phyloP scores from a whole-genome alignment of 2,888 invertebrate genomes.

The Netelia virgata region DNA sequence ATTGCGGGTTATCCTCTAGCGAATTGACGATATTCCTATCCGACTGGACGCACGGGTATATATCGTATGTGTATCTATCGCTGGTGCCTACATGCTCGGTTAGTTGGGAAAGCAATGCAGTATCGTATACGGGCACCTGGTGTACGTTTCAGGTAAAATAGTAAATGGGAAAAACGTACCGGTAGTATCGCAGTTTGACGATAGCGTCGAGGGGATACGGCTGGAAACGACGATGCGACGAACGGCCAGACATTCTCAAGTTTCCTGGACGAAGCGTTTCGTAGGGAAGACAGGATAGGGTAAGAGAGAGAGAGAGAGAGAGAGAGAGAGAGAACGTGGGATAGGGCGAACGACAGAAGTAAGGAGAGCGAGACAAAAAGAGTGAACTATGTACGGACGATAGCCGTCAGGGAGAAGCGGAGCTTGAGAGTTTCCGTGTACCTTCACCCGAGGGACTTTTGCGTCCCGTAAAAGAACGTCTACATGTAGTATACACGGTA shows the following conservation, averaged over 20 bases:
- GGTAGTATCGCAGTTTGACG: conserved; percentile 25
- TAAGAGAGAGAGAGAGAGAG: not conserved
- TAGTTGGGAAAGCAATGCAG: not conserved
- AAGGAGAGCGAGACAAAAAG: conserved; percentile 8
- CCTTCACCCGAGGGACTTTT: conserved; percentile 23
- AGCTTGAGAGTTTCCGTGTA: conserved; percentile 34
- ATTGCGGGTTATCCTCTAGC: not conserved
- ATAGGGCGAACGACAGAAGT: not conserved
- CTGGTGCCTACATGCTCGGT: not conserved
- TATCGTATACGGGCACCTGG: conserved; percentile 49
- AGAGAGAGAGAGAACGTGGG: not conserved
- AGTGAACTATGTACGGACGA: conserved; percentile 4
- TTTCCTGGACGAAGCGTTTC: conserved; percentile 8
- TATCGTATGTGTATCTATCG: not conserved
- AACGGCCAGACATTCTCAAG: conserved; percentile 27
- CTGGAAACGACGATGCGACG: not conserved
- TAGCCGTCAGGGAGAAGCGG: conserved; percentile 35
- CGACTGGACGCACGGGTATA: not conserved
- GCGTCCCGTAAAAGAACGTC: conserved; percentile 33
- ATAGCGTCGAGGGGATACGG: conserved; percentile 19
- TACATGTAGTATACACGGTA: not conserved
- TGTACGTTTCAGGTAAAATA: conserved; percentile 61
- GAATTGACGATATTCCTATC: not conserved
- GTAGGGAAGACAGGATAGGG: not conserved
- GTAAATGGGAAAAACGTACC: conserved; percentile 46